A percentile compares a stretch with the other conserved stretches of the same genome.
These are phyloP conservation scores for Loriculus beryllinus DNA, from an alignment of 2,797 vertebrate genomes.

Conservation along the genomic window DNA sequence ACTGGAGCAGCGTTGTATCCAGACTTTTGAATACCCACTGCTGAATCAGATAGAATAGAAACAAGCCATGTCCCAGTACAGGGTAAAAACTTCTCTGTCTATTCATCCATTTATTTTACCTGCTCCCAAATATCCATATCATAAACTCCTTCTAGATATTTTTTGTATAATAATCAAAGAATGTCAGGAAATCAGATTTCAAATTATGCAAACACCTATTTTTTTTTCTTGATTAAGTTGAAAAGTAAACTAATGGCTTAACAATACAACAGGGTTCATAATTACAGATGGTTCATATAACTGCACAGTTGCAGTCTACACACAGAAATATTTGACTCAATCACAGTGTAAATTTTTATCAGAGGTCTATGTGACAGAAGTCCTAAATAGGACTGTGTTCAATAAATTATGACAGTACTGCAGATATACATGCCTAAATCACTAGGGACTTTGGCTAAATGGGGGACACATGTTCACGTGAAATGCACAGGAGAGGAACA, in stretches of 20 bases:
- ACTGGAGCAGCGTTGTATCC: neutral
- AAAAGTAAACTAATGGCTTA: neutral
- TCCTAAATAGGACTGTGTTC: neutral
- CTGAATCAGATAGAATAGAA: neutral
- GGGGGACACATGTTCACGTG: neutral
- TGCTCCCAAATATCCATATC: neutral
- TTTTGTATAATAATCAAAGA: neutral
- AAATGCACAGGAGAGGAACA: neutral
- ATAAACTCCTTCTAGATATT: neutral
- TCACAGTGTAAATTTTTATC: neutral
- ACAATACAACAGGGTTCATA: neutral
- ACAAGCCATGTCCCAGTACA: neutral
- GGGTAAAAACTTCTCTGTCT: neutral
- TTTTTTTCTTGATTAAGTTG: neutral
- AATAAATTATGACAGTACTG: neutral
- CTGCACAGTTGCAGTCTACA: neutral
- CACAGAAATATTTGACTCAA: neutral
- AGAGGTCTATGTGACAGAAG: too few species aligned
- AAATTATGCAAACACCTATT: neutral
- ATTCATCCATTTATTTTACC: neutral
- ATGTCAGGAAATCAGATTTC: neutral
- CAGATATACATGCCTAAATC: neutral
- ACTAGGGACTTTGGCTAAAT: neutral
- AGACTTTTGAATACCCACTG: neutral
- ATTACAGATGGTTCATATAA: neutral